Percentiles rank a stretch among this genome's conserved stretches.
These are phyloP conservation scores for Castor canadensis DNA, from an alignment of 2,113 vertebrate species.

Conservation along the genomic window DNA sequence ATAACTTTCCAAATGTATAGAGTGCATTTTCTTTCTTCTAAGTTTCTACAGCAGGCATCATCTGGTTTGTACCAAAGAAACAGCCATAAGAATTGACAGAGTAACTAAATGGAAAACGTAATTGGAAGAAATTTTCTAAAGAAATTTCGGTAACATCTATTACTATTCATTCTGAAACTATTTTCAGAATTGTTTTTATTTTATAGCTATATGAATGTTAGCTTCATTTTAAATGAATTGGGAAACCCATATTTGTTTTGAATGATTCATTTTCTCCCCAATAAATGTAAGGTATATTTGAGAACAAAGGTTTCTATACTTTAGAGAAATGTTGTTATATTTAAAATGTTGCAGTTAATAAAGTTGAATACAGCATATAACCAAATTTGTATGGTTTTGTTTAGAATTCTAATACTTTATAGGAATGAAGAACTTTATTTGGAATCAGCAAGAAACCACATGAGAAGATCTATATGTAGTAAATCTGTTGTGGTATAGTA, in stretches of 20 bases:
- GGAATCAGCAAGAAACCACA: background rate
- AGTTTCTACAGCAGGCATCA: background rate
- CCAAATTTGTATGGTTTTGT: background rate
- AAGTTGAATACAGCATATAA: background rate
- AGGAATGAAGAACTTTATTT: background rate
- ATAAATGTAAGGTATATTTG: background rate
- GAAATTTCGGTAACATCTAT: background rate
- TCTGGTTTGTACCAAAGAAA: background rate
- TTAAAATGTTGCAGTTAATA: background rate
- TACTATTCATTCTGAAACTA: background rate
- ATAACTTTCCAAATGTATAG: background rate
- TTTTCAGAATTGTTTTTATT: constrained; percentile 38
- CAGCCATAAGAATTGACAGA: background rate
- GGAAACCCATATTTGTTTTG: background rate
- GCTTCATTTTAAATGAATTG: background rate
- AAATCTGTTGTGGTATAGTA: background rate
- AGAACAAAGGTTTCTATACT: background rate
- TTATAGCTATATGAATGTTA: too few species aligned
- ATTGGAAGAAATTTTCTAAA: constrained; percentile 25
- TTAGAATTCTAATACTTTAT: background rate
- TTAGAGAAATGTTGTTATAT: background rate
- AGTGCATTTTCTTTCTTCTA: background rate
- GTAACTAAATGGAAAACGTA: background rate
- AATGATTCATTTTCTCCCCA: background rate
- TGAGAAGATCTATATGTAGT: background rate